Conservation (phyloP, 1,140 invertebrate species). For the Prorops nasuta region DNA sequence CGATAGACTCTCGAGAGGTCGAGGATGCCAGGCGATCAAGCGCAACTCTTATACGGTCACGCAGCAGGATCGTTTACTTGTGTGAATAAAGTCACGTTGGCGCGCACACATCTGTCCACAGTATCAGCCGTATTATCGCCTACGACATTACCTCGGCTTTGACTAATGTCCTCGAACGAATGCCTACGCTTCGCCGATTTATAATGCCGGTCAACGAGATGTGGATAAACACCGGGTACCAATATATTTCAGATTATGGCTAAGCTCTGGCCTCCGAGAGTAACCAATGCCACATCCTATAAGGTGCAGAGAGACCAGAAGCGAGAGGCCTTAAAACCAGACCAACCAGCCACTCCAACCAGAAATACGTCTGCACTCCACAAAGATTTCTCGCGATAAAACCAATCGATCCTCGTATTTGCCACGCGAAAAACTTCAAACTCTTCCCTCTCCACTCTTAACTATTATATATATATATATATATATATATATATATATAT, state of each 20-base stretch:
- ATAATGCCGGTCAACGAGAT: slow-evolving; percentile 56
- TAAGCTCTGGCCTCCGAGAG: slow-evolving; percentile 39
- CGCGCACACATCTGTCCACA: slow-evolving; percentile 29
- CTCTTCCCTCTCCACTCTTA: too few relatives aligned
- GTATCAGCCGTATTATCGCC: slow-evolving; percentile 55
- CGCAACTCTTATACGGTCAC: slow-evolving; percentile 30
- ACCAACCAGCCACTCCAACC: too few relatives aligned
- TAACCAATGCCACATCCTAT: too few relatives aligned
- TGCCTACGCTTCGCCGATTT: slow-evolving; percentile 57
- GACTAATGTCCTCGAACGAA: slow-evolving; percentile 56
- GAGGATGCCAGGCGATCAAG: slow-evolving; percentile 20
- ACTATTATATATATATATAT: too few relatives aligned
- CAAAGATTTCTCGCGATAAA: slow-evolving; percentile 39
- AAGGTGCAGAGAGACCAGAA: neutral
- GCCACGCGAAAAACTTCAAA: too few relatives aligned
- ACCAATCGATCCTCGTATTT: slow-evolving; percentile 35
- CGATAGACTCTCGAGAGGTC: slow-evolving; percentile 18
- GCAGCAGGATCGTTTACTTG: neutral
- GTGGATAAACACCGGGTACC: slow-evolving; percentile 55
- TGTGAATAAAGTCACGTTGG: slow-evolving; percentile 17
- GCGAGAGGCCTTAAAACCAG: slow-evolving; percentile 28
- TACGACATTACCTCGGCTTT: slow-evolving; percentile 52
- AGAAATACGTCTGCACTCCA: slow-evolving; percentile 40
- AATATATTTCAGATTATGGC: slow-evolving; percentile 58
- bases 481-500: too few relatives aligned